phyloP scores from a whole-genome alignment of 2,113 vertebrate species.

The Vimba vimba region DNA sequence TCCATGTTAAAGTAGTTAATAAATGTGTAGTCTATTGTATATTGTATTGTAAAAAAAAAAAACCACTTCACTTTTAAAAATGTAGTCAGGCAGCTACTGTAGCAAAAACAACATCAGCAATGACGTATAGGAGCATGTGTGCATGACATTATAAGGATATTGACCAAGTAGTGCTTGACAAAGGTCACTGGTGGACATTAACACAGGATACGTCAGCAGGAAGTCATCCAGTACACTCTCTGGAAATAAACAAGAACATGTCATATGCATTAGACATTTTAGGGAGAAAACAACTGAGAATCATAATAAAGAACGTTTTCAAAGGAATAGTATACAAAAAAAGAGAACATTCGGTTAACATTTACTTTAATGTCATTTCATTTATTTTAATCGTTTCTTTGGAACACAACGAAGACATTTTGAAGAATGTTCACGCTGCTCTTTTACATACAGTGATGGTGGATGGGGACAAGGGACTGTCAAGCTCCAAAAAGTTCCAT shows the following conservation, averaged over 20 bases:
- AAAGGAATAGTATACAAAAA: not conserved
- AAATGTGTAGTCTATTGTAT: not conserved
- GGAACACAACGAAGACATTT: not conserved
- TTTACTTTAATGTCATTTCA: not conserved
- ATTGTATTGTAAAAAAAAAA: not conserved
- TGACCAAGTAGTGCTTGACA: constrained; percentile 94
- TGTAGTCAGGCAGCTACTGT: not conserved
- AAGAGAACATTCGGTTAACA: no score
- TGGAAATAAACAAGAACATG: constrained; percentile 70
- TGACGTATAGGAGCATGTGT: not conserved
- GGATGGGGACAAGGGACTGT: not conserved
- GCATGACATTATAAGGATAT: constrained; percentile 85
- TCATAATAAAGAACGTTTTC: not conserved
- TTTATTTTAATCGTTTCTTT: not conserved
- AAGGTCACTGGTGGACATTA: constrained; percentile 95
- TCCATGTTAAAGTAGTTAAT: no score
- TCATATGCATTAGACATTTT: not conserved
- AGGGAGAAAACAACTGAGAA: not conserved
- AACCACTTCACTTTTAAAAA: not conserved
- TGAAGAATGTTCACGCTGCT: not conserved
- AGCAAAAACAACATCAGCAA: not conserved
- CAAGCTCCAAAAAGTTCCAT: not conserved
- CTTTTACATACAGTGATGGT: not conserved
- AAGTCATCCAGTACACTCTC: constrained; percentile 95
- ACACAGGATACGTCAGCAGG: constrained; percentile 93